A percentile compares a stretch with the other conserved stretches of the same genome.
phyloP scores from a whole-genome alignment of 1,140 invertebrate species.

The Cheumatopsyche charites region DNA sequence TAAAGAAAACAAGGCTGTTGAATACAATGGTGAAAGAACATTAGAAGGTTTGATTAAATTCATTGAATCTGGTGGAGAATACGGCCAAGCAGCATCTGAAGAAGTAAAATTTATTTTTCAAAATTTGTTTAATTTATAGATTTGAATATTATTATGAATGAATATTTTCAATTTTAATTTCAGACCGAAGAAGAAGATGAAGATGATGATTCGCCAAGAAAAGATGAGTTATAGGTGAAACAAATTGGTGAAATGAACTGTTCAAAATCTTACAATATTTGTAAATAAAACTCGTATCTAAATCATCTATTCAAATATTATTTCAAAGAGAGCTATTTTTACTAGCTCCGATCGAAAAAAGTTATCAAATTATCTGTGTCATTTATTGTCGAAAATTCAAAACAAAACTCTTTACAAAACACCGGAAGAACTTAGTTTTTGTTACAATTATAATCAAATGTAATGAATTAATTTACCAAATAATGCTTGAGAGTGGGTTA shows the following conservation, averaged over 20 bases:
- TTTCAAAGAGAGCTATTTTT: neutral
- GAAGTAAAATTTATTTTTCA: constrained; percentile 61
- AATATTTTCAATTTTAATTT: constrained; percentile 42
- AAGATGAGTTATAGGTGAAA: constrained; percentile 69
- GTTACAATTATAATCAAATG: neutral
- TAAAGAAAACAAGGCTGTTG: constrained; percentile 92
- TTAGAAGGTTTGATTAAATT: constrained; percentile 93
- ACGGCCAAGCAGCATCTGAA: constrained; percentile 67
- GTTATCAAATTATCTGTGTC: neutral
- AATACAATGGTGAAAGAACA: constrained; percentile 95
- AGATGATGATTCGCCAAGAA: constrained; percentile 69
- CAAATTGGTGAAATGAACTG: constrained; percentile 21
- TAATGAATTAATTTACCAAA: neutral
- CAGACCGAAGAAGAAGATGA: constrained; percentile 68
- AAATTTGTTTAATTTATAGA: neutral
- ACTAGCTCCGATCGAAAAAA: neutral
- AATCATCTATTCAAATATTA: neutral
- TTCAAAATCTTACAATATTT: constrained; percentile 28
- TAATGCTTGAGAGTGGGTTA: constrained; percentile 46
- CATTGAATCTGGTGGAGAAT: constrained; percentile 79
- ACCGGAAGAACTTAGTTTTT: neutral
- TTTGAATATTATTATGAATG: constrained; percentile 19
- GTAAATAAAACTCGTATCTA: constrained; percentile 24
- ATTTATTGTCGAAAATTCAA: too few species aligned
- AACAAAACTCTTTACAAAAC: too few species aligned